phyloP scores from a whole-genome alignment of 2,888 invertebrate species.

The Acrobasis consociella region DNA sequence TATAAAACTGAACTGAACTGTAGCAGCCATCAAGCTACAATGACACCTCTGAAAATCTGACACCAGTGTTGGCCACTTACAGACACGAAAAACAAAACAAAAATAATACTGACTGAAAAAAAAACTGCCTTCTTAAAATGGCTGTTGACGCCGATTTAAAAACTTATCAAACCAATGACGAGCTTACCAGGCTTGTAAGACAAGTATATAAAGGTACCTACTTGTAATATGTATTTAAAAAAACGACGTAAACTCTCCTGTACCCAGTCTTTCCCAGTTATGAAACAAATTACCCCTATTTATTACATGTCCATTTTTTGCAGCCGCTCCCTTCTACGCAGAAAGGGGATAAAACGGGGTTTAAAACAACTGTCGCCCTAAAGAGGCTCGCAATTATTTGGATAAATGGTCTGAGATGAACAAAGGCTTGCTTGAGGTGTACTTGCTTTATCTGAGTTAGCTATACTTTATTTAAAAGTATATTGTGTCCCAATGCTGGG shows the following conservation, averaged over 20 bases:
- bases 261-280: slow-evolving; percentile 12
- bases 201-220: not conserved
- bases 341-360: slow-evolving; percentile 39
- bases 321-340: slow-evolving; percentile 20
- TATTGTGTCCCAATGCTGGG: too few relatives aligned
- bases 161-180: too few relatives aligned
- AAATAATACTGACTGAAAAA: too few relatives aligned
- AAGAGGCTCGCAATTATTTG: slow-evolving; percentile 2
- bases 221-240: not conserved
- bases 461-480: not conserved
- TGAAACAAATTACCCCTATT: slow-evolving; percentile 35
- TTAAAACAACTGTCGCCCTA: slow-evolving; percentile 47
- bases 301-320: slow-evolving; percentile 33
- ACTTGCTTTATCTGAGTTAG: not conserved
- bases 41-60: too few relatives aligned
- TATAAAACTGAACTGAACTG: too few relatives aligned
- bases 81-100: too few relatives aligned
- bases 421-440: not conserved
- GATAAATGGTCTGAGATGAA: not conserved
- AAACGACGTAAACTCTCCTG: not conserved
- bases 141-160: too few relatives aligned
- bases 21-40: too few relatives aligned
- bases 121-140: too few relatives aligned
- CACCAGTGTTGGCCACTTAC: too few relatives aligned
- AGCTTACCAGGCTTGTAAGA: not conserved